Percentiles rank a stretch among this genome's conserved stretches.
These are phyloP conservation scores for Nanger granti DNA, from an alignment of 2,113 vertebrate species.

Conservation along the genomic window DNA sequence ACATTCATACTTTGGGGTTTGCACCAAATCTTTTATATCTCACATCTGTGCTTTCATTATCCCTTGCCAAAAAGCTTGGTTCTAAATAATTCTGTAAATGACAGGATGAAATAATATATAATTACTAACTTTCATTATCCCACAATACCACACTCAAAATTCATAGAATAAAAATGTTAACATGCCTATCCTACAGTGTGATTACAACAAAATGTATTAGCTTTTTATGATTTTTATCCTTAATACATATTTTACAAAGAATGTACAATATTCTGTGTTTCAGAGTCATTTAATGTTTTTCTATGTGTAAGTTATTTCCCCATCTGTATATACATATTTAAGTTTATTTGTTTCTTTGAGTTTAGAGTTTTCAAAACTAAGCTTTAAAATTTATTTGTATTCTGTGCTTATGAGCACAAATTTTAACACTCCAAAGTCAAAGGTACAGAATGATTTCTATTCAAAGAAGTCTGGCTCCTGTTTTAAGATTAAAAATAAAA, in stretches of 20 bases:
- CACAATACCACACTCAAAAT: not conserved
- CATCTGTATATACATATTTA: not conserved
- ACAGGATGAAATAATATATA: not conserved
- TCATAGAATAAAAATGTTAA: not conserved
- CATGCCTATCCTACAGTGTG: not conserved
- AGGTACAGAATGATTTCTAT: not conserved
- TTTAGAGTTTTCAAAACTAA: not conserved
- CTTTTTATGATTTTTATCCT: not conserved
- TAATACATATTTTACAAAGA: not conserved
- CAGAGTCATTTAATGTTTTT: not conserved
- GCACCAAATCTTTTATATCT: not conserved
- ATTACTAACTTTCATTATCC: not conserved
- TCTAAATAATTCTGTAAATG: not conserved
- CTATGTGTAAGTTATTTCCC: not conserved
- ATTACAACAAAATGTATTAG: not conserved
- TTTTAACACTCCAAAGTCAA: not conserved
- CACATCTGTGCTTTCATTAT: not conserved
- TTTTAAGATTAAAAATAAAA: not conserved
- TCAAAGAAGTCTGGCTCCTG: not conserved
- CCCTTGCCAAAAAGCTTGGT: not conserved
- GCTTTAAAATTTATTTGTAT: not conserved
- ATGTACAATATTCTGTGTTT: not conserved
- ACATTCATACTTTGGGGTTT: not conserved
- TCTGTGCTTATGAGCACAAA: not conserved
- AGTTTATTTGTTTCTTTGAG: not conserved